Conservation (phyloP, 64 coral and sea anemone genomes). For the Anthopleura sola region DNA sequence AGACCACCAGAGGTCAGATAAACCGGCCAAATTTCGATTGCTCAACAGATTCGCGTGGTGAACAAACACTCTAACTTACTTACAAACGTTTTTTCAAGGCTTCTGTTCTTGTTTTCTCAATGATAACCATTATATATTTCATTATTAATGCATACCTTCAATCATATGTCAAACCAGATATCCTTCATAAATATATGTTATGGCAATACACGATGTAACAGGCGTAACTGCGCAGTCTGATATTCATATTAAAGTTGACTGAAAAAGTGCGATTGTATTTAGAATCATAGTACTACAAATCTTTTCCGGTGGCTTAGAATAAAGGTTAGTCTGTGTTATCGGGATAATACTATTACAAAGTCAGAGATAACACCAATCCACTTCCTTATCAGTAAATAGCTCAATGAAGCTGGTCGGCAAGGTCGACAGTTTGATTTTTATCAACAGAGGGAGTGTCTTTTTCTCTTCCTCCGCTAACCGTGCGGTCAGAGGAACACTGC, state of each 20-base stretch:
- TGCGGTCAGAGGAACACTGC: not conserved
- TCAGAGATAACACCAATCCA: not conserved
- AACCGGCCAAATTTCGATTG: too few species aligned
- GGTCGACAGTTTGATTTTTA: not conserved
- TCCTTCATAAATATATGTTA: not conserved
- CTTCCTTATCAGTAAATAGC: not conserved
- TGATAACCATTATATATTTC: not conserved
- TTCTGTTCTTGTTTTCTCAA: not conserved
- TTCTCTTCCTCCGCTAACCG: not conserved
- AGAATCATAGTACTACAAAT: not conserved
- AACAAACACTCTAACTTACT: not conserved
- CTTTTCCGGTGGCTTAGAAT: conserved; percentile 3
- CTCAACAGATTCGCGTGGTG: not conserved
- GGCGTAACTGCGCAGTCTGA: not conserved
- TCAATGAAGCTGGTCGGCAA: not conserved
- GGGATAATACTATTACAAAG: not conserved
- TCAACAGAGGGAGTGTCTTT: not conserved
- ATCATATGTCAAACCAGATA: not conserved
- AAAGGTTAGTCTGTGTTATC: not conserved
- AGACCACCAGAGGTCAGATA: not conserved
- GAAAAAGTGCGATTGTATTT: not conserved
- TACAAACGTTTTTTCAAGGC: not conserved
- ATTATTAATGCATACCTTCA: not conserved
- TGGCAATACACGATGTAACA: not conserved
- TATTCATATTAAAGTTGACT: not conserved